Evolutionary conservation across 1,140 invertebrate genomes (phyloP).

Genomic region (Drosophila parabipectinata): DNA sequence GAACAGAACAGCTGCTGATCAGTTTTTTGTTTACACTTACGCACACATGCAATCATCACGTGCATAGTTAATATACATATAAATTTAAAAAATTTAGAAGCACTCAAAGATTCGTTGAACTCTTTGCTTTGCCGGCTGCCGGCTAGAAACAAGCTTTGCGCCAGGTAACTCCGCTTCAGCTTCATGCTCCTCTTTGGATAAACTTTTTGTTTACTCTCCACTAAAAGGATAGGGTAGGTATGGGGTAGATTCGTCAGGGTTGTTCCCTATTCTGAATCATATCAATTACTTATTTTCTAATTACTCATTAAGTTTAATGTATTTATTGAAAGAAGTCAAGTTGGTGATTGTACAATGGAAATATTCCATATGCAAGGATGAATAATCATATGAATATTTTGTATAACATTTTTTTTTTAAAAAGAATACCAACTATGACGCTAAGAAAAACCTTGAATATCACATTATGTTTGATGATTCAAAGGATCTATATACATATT

Average conservation of each 20-base stretch:
- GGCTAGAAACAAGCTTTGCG: constrained; percentile 34
- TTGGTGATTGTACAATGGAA: too few species aligned
- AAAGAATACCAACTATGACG: too few species aligned
- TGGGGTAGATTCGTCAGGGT: neutral
- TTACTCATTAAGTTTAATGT: too few species aligned
- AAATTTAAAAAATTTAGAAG: constrained; percentile 8
- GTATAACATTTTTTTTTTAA: too few species aligned
- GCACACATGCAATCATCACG: constrained; percentile 15
- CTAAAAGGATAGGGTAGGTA: neutral
- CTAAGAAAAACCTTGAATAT: too few species aligned
- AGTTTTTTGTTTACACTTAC: constrained; percentile 65
- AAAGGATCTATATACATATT: too few species aligned
- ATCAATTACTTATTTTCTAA: too few species aligned
- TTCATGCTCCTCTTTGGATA: constrained; percentile 40
- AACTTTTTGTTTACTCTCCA: constrained; percentile 43
- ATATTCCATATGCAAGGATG: too few species aligned
- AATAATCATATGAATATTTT: too few species aligned
- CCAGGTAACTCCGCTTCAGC: constrained; percentile 26
- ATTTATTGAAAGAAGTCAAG: too few species aligned
- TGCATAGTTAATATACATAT: neutral
- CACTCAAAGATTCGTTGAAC: constrained; percentile 41
- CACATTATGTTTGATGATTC: too few species aligned
- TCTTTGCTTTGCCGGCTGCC: constrained; percentile 14
- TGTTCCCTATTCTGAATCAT: too few species aligned
- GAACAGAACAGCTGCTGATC: constrained; percentile 65